A percentile compares a stretch with the other conserved stretches of the same genome.
phyloP scores from a whole-genome alignment of 2,113 vertebrate genomes.

The Cercopithecus mona region DNA sequence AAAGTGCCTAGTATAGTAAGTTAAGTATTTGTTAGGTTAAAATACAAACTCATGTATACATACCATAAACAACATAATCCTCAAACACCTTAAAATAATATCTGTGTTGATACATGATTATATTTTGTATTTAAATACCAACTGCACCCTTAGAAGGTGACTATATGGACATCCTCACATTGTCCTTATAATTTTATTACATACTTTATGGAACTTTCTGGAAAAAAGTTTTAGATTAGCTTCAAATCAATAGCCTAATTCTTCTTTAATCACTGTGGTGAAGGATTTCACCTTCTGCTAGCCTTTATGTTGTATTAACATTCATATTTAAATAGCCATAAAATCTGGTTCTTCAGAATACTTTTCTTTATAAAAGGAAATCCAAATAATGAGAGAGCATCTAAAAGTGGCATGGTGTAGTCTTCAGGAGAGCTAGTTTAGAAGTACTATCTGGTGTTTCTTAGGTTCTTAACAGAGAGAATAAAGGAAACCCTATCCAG shows the following conservation, averaged over 20 bases:
- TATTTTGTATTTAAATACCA: not conserved
- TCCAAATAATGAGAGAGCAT: not conserved
- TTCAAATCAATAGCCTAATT: not conserved
- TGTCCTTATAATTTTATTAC: not conserved
- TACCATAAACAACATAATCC: not conserved
- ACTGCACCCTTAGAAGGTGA: not conserved
- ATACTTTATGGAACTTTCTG: not conserved
- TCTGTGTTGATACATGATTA: not conserved
- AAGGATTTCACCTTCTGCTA: not conserved
- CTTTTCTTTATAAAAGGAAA: not conserved
- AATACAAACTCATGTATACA: not conserved
- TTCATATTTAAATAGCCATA: conserved; percentile 2
- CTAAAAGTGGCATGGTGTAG: not conserved
- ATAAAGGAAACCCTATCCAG: conserved; percentile 36
- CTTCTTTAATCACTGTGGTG: not conserved
- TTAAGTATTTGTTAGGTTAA: not conserved
- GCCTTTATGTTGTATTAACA: not conserved
- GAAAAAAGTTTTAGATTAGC: not conserved
- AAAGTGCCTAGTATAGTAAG: not conserved
- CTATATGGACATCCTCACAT: not conserved
- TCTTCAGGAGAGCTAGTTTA: conserved; percentile 5
- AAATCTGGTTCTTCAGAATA: not conserved
- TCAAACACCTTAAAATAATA: not conserved
- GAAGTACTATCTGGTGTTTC: conserved; percentile 1
- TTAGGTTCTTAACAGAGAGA: conserved; percentile 47